Base-by-base conservation (phyloP, 2,797 vertebrate species). In the Sternarchorhynchus goeldii region DNA sequence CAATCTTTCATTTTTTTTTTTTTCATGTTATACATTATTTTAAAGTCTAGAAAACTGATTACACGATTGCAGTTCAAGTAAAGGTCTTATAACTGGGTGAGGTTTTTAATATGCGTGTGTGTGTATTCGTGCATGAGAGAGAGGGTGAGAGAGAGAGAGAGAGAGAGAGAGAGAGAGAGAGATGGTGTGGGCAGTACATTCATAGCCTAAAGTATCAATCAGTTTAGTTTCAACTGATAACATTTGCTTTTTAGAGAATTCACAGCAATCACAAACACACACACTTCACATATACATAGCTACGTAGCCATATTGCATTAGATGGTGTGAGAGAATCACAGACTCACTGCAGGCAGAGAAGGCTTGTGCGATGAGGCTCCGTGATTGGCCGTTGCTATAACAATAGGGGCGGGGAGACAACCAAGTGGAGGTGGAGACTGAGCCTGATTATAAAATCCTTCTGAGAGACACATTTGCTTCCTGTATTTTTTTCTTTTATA, bases 341-440 rank as follows among this genome's bases (percentile, higher is more conserved):
- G 90, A 82, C 87, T 82, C 82, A 84, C 85, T 56, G 86, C 79
- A 84, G 84, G 85, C 76, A 79, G 76, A 82, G 82, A 80, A 75
- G 86, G 83, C 86, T 85, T 75, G 86, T 66, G 73, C 58, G 39
- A 76, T 86, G 78, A 81, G 4, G 57, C 57, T 62, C 60, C 16
- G 45, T 21, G 81, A 92, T 93, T 91, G 92, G 93, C 62, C 21
- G 88, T 94, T 90, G 85, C 91, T 89, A 92, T 93, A 86, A 76
- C 92, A 90, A 94, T 90, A 75, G 72, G 83, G 93, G 92, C 75
- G 90, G 90, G 86, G 81, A 77, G 20, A 79, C 76, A 76, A 65
- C 59, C 69, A 83, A 83, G 85, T 75, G 82, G 81, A 84, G 92
- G 91, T 84, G 92, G 93, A 89, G 90, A 81, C 62, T 56, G 58